Conservation (phyloP, 1,140 invertebrate species). For the Phenacoccus solenopsis region DNA sequence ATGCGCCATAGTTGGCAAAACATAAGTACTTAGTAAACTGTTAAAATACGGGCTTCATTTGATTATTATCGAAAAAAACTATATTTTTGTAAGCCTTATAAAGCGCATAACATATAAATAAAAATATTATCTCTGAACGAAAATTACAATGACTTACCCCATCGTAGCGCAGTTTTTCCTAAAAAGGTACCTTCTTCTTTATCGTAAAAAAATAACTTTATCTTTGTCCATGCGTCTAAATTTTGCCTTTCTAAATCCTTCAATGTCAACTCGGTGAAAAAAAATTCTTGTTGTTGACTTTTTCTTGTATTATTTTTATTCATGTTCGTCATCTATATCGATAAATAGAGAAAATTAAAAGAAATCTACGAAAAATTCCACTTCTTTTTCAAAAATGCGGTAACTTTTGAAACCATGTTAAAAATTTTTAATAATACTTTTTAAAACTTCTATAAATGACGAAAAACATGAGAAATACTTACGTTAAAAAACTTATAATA, state of each 20-base stretch:
- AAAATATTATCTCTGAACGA: not conserved
- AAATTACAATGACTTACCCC: constrained; percentile 57
- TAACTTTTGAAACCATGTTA: too few relatives aligned
- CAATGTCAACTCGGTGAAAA: not conserved
- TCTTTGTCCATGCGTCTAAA: not conserved
- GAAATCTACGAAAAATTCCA: too few relatives aligned
- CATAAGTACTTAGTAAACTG: too few relatives aligned
- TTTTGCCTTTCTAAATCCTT: not conserved
- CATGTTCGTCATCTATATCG: not conserved
- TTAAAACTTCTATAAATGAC: not conserved
- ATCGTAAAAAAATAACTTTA: constrained; percentile 47
- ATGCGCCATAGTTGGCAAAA: too few relatives aligned
- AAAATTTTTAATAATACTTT: too few relatives aligned
- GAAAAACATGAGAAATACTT: not conserved
- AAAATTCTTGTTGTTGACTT: not conserved
- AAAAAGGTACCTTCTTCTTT: constrained; percentile 74
- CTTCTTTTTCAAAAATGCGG: too few relatives aligned
- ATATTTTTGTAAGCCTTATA: too few relatives aligned
- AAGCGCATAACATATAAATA: not conserved
- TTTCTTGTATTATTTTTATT: not conserved
- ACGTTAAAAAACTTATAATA: not conserved
- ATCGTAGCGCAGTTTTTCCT: constrained; percentile 73
- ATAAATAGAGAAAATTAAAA: not conserved
- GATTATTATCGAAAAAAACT: too few relatives aligned
- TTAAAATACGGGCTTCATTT: too few relatives aligned